Percentiles rank a stretch among this genome's conserved stretches.
These are phyloP conservation scores for Leucania comma DNA, from an alignment of 2,888 invertebrate genomes.

Conservation along the genomic window DNA sequence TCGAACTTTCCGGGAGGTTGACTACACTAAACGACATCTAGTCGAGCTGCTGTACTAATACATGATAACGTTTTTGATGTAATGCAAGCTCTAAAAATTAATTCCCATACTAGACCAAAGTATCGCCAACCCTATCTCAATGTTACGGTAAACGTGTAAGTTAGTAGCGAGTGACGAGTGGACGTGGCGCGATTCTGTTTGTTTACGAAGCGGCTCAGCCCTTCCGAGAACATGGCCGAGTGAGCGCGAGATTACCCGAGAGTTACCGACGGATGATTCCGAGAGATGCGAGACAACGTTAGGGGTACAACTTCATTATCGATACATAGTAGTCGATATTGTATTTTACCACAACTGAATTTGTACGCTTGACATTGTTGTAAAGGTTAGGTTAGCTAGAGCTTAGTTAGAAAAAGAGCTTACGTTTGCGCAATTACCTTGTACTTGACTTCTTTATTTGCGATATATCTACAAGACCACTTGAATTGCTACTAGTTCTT, in stretches of 20 bases:
- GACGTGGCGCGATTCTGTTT: slow-evolving; percentile 87
- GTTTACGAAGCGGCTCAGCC: slow-evolving; percentile 76
- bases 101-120: slow-evolving; percentile 1
- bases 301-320: slow-evolving; percentile 50
- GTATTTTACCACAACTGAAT: slow-evolving; percentile 18
- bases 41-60: background rate
- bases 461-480: too few species aligned
- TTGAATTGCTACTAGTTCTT: background rate
- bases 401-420: background rate
- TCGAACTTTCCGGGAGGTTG: background rate
- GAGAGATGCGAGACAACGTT: slow-evolving; percentile 8
- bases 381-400: too few species aligned
- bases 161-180: slow-evolving; percentile 86
- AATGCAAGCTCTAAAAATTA: background rate
- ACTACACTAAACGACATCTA: background rate
- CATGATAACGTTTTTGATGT: background rate
- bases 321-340: slow-evolving; percentile 38
- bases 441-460: background rate
- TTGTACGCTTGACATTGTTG: slow-evolving; percentile 11
- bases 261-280: background rate
- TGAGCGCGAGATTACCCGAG: slow-evolving; percentile 65
- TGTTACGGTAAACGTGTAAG: slow-evolving; percentile 87
- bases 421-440: slow-evolving; percentile 1
- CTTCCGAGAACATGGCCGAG: slow-evolving; percentile 77
- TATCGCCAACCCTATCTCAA: slow-evolving; percentile 75